Base-by-base conservation (phyloP, 2,888 invertebrate genomes). In the Rutpela maculata region DNA sequence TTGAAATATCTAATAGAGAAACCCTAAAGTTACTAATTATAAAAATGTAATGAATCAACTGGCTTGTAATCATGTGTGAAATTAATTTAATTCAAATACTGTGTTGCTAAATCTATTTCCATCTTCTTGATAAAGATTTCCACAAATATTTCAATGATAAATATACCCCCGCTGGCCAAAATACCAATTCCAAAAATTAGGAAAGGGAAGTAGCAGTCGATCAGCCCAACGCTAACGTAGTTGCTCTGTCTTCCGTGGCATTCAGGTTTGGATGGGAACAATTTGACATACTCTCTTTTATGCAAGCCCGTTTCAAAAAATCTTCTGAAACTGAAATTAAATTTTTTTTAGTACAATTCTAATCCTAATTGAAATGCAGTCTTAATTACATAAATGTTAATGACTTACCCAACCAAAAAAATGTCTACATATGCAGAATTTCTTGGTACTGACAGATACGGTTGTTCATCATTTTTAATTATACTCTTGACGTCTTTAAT, bases 381-480 rank as follows among this genome's bases (percentile, higher is more conserved):
- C 22, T 26, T 26, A 26, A 26, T 4, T 26, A n/a, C n/a, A n/a
- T n/a, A 26, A 26, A 26, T 5, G n/a, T 19, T 18, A 9, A 43
- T 11, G 19, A 43, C 65, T 65, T 31, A 65, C 65, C 62, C 17
- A 62, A 69, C 88, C 93, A 90, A 87, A 93, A 70, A 70, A n/a
- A 19, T 19, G 15, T 70, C 93, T 77, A 91, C 91, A 78, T 91
- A 93, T 0, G 93, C 92, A 0, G 93, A 92, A 77, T 93, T 90
- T 84, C 92, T 93, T 80, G 92, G 91, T 0, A 93, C 91, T 0
- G 93, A 92, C 69, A 93, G 83, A 92, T 92, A 93, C 0, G 93
- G 93, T 84, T 93, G 92, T 31, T 10, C 38, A 0, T 93, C 57
- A 0, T 93, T 92, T 88, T 93, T 92, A 50, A 93, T 86, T 11